Evolutionary conservation across 2,113 vertebrate species (phyloP).

Genomic region (Clarias gariepinus): DNA sequence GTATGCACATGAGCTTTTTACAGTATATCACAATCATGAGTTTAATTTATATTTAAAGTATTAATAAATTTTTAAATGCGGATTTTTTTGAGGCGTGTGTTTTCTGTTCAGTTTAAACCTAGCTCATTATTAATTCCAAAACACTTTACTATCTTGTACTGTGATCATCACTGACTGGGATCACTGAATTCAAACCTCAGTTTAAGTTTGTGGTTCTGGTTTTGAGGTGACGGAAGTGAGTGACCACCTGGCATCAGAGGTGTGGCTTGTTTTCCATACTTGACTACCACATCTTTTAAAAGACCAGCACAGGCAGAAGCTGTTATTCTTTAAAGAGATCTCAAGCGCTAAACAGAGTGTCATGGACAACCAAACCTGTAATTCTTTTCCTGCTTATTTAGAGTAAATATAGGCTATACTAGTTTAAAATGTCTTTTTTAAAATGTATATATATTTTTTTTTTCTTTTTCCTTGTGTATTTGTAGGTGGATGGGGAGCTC

Average conservation of each 20-base stretch:
- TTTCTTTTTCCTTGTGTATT: background rate
- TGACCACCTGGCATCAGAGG: background rate
- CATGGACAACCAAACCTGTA: constrained; percentile 2
- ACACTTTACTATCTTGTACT: background rate
- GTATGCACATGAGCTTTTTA: background rate
- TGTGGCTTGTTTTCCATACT: background rate
- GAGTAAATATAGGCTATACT: background rate
- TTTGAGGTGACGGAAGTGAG: background rate
- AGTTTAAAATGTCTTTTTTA: background rate
- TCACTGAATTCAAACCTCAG: background rate
- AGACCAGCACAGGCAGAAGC: background rate
- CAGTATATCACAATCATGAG: background rate
- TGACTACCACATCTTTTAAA: background rate
- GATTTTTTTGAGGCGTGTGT: background rate
- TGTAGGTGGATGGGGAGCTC: constrained; percentile 72
- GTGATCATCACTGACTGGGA: background rate
- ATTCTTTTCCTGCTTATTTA: background rate
- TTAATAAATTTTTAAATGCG: no score
- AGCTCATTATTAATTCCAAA: background rate
- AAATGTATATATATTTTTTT: background rate
- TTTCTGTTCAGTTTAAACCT: background rate
- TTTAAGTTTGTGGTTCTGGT: background rate
- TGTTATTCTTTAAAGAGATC: background rate
- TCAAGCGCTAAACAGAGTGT: background rate
- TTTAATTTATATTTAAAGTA: background rate